phyloP scores from a whole-genome alignment of 2,797 vertebrate species.

The Helostoma temminkii region DNA sequence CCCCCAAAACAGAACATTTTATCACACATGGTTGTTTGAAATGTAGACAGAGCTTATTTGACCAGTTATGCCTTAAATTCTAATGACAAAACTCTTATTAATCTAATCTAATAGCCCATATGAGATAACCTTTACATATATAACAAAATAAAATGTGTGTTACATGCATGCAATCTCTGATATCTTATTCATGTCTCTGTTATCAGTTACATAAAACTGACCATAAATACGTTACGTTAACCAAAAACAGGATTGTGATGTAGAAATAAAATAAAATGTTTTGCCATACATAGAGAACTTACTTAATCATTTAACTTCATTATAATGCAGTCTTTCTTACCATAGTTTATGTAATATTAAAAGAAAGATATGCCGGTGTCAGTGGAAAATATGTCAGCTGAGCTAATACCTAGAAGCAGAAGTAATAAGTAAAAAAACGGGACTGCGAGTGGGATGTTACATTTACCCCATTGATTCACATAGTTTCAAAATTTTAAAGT shows the following conservation, averaged over 20 bases:
- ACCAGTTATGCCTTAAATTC: background rate
- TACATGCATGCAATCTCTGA: constrained; percentile 9
- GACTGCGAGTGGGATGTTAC: constrained; percentile 1
- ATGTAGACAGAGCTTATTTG: constrained; percentile 4
- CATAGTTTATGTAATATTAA: constrained; percentile 55
- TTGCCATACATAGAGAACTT: constrained; percentile 39
- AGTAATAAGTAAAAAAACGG: constrained; percentile 31
- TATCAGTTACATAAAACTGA: constrained; percentile 32
- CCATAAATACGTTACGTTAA: constrained; percentile 55
- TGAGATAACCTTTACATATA: background rate
- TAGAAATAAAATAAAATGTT: constrained; percentile 39
- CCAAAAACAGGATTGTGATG: constrained; percentile 40
- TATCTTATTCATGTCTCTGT: constrained; percentile 25
- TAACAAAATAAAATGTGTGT: background rate
- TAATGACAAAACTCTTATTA: too few species aligned
- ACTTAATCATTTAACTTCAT: constrained; percentile 58
- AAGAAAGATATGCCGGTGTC: constrained; percentile 56
- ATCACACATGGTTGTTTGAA: constrained; percentile 6
- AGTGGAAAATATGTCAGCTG: constrained; percentile 39
- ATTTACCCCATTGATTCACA: constrained; percentile 1
- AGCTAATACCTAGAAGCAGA: constrained; percentile 36
- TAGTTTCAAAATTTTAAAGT: constrained; percentile 20
- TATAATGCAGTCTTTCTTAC: constrained; percentile 51
- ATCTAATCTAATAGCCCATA: background rate
- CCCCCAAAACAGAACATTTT: background rate